Base-by-base conservation (phyloP, 2,797 vertebrate species). In the Pseudochromis fuscus region DNA sequence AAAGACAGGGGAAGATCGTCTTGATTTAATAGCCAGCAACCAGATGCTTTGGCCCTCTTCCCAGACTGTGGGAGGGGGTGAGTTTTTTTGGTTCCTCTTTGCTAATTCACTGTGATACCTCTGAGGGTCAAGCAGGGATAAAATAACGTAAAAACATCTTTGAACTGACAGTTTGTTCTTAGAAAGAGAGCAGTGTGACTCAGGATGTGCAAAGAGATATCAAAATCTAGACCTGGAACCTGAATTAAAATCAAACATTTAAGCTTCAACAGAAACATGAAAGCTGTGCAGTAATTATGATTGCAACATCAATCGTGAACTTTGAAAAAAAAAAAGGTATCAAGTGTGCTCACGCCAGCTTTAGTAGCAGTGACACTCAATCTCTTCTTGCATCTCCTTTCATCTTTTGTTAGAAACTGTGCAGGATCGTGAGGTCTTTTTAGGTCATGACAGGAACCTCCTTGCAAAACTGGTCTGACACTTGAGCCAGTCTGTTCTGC, bases 21-120 rank as follows among this genome's bases (percentile, higher is more conserved):
- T 46, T 48, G 65, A 79, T 65, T 75, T 55, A 25, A 81, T 67
- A 76, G 44, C 67, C 69, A 67, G 68, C 46, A 83, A 69, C 60
- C 75, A 88, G 81, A 88, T 87, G 84, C 63, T 56, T 51, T 88
- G 88, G 87, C 87, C 67, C 42, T 65, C 35, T 83, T 87, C 87
- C 87, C 78, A 86, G 85, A 81, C 55, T 49, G 57, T 72, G 50
- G 64, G 72, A 62, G 78, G 67, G 60, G 71, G 48, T 50, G 61
- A 9, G 73, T 38, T 79, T 72, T n/a, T 76, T 71, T 73, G 60
- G 81, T 46, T 84, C 37, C 27, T 66, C 58, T 81, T 65, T 64
- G 27, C 35, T 70, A 67, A 78, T 84, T 88, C 66, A 51, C 48
- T 42, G 6, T 19, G 55, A 77, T 72, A 70, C 56, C 59, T 72